These are phyloP conservation scores for Oreochromis mossambicus DNA, from an alignment of 2,797 vertebrate species.

Conservation along the genomic window DNA sequence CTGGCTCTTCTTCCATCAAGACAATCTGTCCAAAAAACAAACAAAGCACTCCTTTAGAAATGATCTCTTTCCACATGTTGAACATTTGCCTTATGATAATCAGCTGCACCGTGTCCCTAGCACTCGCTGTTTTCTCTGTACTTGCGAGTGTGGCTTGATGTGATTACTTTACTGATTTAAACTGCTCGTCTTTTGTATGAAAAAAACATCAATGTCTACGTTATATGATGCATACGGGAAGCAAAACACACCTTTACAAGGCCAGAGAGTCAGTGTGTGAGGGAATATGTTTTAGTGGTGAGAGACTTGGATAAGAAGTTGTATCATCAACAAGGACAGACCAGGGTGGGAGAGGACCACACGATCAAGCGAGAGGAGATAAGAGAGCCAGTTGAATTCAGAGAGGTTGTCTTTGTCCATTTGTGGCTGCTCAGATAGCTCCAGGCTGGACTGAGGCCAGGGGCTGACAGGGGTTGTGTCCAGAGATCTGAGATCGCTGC, in stretches of 20 bases:
- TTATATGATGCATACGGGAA: not conserved
- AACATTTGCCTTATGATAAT: constrained; percentile 32
- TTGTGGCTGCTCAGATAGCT: constrained; percentile 1
- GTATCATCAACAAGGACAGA: constrained; percentile 42
- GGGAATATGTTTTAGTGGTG: constrained; percentile 14
- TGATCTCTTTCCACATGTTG: not conserved
- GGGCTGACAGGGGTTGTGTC: constrained; percentile 12
- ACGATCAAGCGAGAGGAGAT: constrained; percentile 26
- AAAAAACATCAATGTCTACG: not conserved
- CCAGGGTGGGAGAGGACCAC: not conserved
- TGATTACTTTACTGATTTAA: not conserved
- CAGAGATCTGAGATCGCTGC: constrained; percentile 24
- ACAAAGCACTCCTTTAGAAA: not conserved
- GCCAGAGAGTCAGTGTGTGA: not conserved
- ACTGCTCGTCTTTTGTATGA: not conserved
- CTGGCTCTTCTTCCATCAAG: not conserved
- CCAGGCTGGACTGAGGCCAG: constrained; percentile 1
- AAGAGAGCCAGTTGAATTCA: constrained; percentile 22
- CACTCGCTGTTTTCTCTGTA: not conserved
- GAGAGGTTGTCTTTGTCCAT: constrained; percentile 4
- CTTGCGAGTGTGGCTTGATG: not conserved
- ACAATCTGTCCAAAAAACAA: not conserved
- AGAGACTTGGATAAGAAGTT: constrained; percentile 50
- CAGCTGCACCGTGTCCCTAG: not conserved
- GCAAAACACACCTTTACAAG: constrained; percentile 10